Conservation (phyloP, 2,113 vertebrate species). For the Eclectus roratus region DNA sequence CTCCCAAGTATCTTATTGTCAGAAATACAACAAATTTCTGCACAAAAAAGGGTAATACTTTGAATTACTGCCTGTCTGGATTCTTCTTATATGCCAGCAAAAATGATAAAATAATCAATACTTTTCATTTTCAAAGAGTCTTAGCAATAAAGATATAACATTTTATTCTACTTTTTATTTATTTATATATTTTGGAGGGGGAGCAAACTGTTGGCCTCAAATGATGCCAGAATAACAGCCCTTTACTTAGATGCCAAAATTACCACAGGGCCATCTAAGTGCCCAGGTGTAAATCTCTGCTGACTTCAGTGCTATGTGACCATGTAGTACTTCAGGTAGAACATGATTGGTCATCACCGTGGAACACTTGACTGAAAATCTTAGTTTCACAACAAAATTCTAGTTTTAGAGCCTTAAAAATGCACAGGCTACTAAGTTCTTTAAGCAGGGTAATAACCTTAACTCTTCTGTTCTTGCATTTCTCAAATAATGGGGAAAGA, state of each 20-base stretch:
- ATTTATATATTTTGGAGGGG: not conserved
- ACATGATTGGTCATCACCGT: not conserved
- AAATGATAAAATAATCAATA: constrained; percentile 70
- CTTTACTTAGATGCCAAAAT: not conserved
- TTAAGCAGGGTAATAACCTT: not conserved
- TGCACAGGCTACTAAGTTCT: not conserved
- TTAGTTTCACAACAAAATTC: not conserved
- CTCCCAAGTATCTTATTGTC: constrained; percentile 25
- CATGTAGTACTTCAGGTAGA: rapidly evolving
- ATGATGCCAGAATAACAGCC: not conserved
- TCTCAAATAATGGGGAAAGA: not conserved
- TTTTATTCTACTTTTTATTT: not conserved
- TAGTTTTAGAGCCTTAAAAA: not conserved
- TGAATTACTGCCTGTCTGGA: constrained; percentile 44
- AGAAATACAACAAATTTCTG: constrained; percentile 44
- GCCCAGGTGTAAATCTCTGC: not conserved
- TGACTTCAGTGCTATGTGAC: not conserved
- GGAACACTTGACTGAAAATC: not conserved
- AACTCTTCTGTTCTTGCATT: not conserved
- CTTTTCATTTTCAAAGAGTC: constrained; percentile 46
- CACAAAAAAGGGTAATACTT: constrained; percentile 23
- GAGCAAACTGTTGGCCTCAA: not conserved
- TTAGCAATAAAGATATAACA: constrained; percentile 40
- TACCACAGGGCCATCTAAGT: not conserved
- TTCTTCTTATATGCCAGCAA: constrained; percentile 52